phyloP scores from a whole-genome alignment of 2,797 vertebrate species.

The Sebastes diploproa region DNA sequence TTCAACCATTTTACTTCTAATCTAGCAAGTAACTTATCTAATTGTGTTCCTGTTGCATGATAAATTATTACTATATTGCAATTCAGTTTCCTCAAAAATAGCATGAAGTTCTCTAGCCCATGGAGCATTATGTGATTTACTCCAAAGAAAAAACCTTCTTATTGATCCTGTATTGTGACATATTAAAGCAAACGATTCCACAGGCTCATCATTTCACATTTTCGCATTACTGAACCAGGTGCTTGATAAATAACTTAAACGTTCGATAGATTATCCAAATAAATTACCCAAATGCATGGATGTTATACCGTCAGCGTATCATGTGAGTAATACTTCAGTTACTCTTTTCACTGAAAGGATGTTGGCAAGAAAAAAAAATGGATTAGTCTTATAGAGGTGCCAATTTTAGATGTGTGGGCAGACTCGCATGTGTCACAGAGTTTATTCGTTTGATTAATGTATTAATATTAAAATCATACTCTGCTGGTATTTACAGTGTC shows the following conservation, averaged over 20 bases:
- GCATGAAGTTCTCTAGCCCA: no score
- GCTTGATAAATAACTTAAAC: neutral
- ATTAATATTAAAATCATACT: constrained; percentile 40
- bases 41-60: no score
- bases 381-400: neutral
- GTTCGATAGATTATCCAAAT: neutral
- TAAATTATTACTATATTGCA: no score
- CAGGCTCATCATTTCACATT: no score
- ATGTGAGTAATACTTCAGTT: neutral
- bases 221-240: neutral
- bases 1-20: no score
- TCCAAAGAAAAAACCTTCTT: no score
- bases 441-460: constrained; percentile 47
- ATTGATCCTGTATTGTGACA: no score
- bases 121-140: no score
- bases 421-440: constrained; percentile 35
- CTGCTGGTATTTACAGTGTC: constrained; percentile 50
- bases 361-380: neutral
- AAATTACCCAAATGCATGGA: neutral
- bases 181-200: no score
- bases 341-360: neutral
- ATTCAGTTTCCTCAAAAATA: no score
- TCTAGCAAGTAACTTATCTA: no score
- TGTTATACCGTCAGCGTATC: neutral
- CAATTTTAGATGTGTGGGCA: constrained; percentile 49